phyloP scores from a whole-genome alignment of 1,140 invertebrate species.

The Drosophila chauvacae region DNA sequence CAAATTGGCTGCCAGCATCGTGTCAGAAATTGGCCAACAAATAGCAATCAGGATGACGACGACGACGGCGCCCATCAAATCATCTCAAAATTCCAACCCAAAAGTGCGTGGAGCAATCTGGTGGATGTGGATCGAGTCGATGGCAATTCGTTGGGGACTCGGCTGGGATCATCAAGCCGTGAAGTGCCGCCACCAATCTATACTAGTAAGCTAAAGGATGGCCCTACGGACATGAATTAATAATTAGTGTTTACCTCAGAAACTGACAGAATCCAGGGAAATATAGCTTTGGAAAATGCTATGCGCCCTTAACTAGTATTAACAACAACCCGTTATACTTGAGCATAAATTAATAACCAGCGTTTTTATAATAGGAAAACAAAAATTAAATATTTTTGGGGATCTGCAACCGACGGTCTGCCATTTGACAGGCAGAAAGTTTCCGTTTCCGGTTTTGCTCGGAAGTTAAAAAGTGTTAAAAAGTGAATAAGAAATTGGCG shows the following conservation, averaged over 20 bases:
- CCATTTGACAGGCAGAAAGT: too few species aligned
- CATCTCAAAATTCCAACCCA: slow-evolving; percentile 29
- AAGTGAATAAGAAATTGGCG: too few species aligned
- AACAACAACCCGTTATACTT: too few species aligned
- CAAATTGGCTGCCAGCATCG: slow-evolving; percentile 74
- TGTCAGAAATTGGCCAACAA: slow-evolving; percentile 53
- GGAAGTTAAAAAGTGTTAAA: too few species aligned
- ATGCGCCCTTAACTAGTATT: too few species aligned
- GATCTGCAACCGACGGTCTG: too few species aligned
- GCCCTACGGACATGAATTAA: not conserved
- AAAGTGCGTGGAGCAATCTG: slow-evolving; percentile 24
- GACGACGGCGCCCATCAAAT: slow-evolving; percentile 18
- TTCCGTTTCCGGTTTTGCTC: too few species aligned
- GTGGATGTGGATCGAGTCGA: slow-evolving; percentile 29
- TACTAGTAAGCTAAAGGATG: slow-evolving; percentile 5
- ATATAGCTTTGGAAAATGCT: not conserved
- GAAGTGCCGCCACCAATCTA: slow-evolving; percentile 3
- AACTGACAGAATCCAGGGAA: not conserved
- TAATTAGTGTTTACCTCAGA: not conserved
- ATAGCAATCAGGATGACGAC: slow-evolving; percentile 34
- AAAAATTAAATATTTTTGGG: too few species aligned
- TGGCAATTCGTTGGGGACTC: slow-evolving; percentile 37
- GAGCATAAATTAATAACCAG: too few species aligned
- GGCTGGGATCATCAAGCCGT: slow-evolving; percentile 4
- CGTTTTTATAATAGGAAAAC: too few species aligned